Percentiles rank a stretch among this genome's conserved stretches.
Evolutionary conservation across 2,797 vertebrate species (phyloP).

Genomic region (Triplophysa yarkandensis): DNA sequence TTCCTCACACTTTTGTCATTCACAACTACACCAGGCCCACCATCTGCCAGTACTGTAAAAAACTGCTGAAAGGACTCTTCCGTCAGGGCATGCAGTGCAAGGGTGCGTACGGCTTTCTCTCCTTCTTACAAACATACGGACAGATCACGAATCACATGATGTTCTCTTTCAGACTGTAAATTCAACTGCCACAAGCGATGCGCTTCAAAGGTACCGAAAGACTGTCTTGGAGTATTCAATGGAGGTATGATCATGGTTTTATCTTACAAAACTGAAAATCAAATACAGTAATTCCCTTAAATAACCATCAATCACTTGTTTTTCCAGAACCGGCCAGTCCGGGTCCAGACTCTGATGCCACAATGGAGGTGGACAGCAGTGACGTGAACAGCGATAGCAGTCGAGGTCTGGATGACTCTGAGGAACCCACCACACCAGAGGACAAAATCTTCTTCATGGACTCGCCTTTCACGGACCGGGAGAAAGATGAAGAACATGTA

Average conservation of each 20-base stretch:
- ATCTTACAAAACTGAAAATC: not conserved
- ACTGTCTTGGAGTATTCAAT: slow-evolving; percentile 94
- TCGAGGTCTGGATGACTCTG: slow-evolving; percentile 86
- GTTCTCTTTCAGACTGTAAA: slow-evolving; percentile 83
- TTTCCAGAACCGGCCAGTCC: slow-evolving; percentile 87
- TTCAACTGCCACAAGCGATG: slow-evolving; percentile 98
- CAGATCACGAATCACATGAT: not conserved
- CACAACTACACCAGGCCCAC: slow-evolving; percentile 95
- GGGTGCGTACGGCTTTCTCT: slow-evolving; percentile 71
- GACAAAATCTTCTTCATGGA: slow-evolving; percentile 95
- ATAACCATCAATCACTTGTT: not conserved
- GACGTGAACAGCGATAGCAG: slow-evolving; percentile 85
- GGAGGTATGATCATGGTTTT: slow-evolving; percentile 79
- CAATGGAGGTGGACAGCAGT: slow-evolving; percentile 93
- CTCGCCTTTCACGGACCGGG: slow-evolving; percentile 85
- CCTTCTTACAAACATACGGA: not conserved
- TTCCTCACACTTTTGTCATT: slow-evolving; percentile 95
- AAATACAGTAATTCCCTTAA: not conserved
- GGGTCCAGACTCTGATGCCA: slow-evolving; percentile 88
- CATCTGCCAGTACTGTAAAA: slow-evolving; percentile 97
- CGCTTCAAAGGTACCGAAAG: slow-evolving; percentile 95
- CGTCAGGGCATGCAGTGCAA: slow-evolving; percentile 99
- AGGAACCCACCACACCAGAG: slow-evolving; percentile 90
- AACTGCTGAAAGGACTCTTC: slow-evolving; percentile 93
- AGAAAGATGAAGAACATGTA: slow-evolving; percentile 92